Percentiles rank a stretch among this genome's conserved stretches.
Conservation (phyloP, 2,113 vertebrate genomes). For the Oenanthe melanoleuca region DNA sequence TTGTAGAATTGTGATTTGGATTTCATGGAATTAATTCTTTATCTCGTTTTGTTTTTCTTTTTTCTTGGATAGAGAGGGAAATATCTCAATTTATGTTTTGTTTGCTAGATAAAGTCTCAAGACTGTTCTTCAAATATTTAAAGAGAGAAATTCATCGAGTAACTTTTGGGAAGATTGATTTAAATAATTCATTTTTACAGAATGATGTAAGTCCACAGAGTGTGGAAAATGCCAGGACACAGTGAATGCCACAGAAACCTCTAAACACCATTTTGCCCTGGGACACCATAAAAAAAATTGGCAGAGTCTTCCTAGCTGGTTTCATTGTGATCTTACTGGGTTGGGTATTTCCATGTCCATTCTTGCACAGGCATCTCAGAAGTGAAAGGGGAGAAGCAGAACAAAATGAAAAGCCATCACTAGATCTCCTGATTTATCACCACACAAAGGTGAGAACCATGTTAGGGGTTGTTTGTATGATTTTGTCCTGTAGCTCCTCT, state of each 20-base stretch:
- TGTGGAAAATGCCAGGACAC: not conserved
- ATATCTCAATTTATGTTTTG: not conserved
- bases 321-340: not conserved
- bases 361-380: not conserved
- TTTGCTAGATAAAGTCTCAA: not conserved
- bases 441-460: not conserved
- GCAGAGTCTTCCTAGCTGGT: not conserved
- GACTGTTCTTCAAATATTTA: not conserved
- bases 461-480: not conserved
- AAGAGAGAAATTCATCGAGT: not conserved
- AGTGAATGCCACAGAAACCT: not conserved
- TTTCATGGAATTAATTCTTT: not conserved
- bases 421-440: not conserved
- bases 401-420: rapidly evolving
- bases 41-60: not conserved
- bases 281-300: not conserved
- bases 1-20: not conserved
- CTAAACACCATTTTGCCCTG: not conserved
- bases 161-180: not conserved
- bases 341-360: not conserved
- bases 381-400: not conserved
- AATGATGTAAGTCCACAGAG: not conserved
- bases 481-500: not conserved
- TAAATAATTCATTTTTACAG: not conserved
- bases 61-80: not conserved